phyloP scores from a whole-genome alignment of 1,140 invertebrate genomes.

The Vanessa atalanta region DNA sequence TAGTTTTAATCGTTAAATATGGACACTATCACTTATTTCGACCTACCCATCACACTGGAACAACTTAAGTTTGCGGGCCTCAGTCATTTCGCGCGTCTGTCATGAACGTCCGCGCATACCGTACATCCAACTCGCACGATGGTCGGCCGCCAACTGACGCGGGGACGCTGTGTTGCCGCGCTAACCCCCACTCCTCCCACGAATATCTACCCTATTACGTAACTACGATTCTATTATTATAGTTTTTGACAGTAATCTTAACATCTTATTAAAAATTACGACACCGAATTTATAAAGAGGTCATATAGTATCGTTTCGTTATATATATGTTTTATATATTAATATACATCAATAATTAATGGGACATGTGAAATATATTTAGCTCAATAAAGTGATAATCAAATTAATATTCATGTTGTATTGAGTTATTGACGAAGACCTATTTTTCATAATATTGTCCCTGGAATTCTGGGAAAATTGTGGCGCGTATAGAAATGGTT shows the following conservation, averaged over 20 bases:
- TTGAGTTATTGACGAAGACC: neutral
- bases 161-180: slow-evolving; percentile 44
- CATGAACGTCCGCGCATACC: slow-evolving; percentile 55
- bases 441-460: slow-evolving; percentile 46
- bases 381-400: neutral
- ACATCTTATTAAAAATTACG: neutral
- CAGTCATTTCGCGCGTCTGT: slow-evolving; percentile 65
- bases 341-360: neutral
- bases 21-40: slow-evolving; percentile 56
- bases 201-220: slow-evolving; percentile 51
- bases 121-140: slow-evolving; percentile 53
- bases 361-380: neutral
- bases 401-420: slow-evolving; percentile 8
- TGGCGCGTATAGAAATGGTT: slow-evolving; percentile 35
- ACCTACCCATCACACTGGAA: slow-evolving; percentile 51
- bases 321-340: too few relatives aligned
- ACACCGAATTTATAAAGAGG: neutral
- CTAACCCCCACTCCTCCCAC: slow-evolving; percentile 33
- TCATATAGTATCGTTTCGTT: neutral
- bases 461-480: slow-evolving; percentile 55
- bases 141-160: slow-evolving; percentile 61
- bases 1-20: slow-evolving; percentile 23
- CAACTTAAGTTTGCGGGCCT: slow-evolving; percentile 41
- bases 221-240: slow-evolving; percentile 36
- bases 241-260: neutral